Evolutionary conservation across 2,888 invertebrate species (phyloP).

Genomic region (Nasonovia ribisnigri): DNA sequence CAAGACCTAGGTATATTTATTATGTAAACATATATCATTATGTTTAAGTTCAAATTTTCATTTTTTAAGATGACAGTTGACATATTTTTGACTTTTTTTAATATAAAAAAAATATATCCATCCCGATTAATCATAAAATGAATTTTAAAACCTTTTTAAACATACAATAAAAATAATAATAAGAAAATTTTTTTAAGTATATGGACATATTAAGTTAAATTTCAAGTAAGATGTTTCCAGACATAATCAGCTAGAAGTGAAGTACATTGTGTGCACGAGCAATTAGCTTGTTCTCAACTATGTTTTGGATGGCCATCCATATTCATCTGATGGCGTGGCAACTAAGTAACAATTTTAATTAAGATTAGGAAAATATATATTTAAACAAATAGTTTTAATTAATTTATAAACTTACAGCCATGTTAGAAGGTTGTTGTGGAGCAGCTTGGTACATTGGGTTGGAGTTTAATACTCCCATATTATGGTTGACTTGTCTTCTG

Average conservation of each 20-base stretch:
- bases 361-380: neutral
- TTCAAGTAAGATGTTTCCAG: constrained; percentile 47
- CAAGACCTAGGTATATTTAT: neutral
- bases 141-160: neutral
- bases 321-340: constrained; percentile 51
- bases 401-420: constrained; percentile 30
- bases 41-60: neutral
- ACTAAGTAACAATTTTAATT: neutral
- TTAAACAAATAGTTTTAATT: neutral
- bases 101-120: neutral
- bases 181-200: neutral
- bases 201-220: neutral
- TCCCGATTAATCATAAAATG: neutral
- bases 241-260: constrained; percentile 45
- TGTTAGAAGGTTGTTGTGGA: constrained; percentile 38
- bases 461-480: constrained; percentile 16
- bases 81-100: neutral
- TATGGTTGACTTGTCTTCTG: constrained; percentile 58
- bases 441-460: constrained; percentile 30
- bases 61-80: neutral
- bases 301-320: constrained; percentile 57
- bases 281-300: constrained; percentile 50
- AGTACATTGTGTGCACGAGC: constrained; percentile 39
- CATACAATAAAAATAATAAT: neutral
- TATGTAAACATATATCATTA: neutral